These are phyloP conservation scores for Colistium nudipinnis DNA, from an alignment of 2,113 vertebrate species.

Conservation along the genomic window DNA sequence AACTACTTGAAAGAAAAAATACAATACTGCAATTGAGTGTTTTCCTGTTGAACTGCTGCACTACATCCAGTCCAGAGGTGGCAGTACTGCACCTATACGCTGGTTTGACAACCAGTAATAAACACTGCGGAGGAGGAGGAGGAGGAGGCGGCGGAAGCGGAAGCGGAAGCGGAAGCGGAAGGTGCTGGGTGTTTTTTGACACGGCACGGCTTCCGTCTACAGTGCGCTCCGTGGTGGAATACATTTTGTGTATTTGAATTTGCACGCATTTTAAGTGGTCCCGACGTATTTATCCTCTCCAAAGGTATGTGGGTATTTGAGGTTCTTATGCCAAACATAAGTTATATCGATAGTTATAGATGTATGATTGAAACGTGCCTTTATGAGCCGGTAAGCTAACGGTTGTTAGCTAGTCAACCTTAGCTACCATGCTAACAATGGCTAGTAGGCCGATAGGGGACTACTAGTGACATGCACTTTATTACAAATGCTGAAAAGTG, in stretches of 20 bases:
- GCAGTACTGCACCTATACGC: neutral
- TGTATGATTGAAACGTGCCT: neutral
- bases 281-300: neutral
- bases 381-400: constrained; percentile 10
- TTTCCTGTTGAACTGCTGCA: too few relatives aligned
- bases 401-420: constrained; percentile 27
- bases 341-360: neutral
- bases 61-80: too few relatives aligned
- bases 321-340: rapidly evolving
- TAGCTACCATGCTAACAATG: constrained; percentile 29
- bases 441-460: constrained; percentile 3
- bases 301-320: constrained; percentile 5
- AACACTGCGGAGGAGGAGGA: too few relatives aligned
- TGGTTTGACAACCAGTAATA: neutral
- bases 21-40: too few relatives aligned
- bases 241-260: neutral
- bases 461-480: too few relatives aligned
- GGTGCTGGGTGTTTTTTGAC: constrained; percentile 5
- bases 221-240: neutral
- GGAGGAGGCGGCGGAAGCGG: too few relatives aligned
- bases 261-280: neutral
- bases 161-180: too few relatives aligned
- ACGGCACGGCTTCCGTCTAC: constrained; percentile 49
- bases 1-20: too few relatives aligned
- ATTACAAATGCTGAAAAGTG: too few relatives aligned